Evolutionary conservation across 2,113 vertebrate genomes (phyloP), one percentile per base, ranked within the genome.

Genomic region (Bothrops jararaca): DNA sequence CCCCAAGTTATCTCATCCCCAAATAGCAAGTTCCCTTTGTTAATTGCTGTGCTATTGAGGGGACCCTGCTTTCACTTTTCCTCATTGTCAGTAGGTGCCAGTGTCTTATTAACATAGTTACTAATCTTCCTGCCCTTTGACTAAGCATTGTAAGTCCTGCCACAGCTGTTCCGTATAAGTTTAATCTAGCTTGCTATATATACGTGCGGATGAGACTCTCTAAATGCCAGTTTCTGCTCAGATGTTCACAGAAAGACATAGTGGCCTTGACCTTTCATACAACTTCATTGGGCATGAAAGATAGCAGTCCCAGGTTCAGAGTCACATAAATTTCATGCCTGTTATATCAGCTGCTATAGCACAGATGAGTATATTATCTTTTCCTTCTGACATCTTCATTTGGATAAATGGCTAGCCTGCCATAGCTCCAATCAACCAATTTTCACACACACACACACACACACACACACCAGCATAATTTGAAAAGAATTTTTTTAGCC

Each of bases 181-280:
- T 96, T 95, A 95, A 95, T 96, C 94, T 96, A 95, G 86, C 92
- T 95, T 92, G 89, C 96, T 89, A 56, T 89, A 92, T 95, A 92
- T 93, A 96, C 29, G 94, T 95, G 93, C 89, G 69, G 94, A 96
- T 95, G 95, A 95, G 93, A 92, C 94, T 94, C 92, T 96, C 93
- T 92, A 95, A 96, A 96, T 91, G 92, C 91, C 93, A 93, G 69
- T 95, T 95, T 96, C 95, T 96, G 92, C 92, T 95, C 93, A 94
- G 94, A 95, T 95, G 86, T 95, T 96, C 95, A 96, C 93, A 93
- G 89, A 92, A 96, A 96, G 96, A 96, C 96, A 96, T 91, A 93
- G 92, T 89, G 95, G 95, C 95, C 96, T 96, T 96, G 96, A 97
- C 95, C 96, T 97, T 95, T 95, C 92, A 91, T 91, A 94, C 96